Conservation (phyloP, 2,113 vertebrate species). For the Onychostruthus taczanowskii region DNA sequence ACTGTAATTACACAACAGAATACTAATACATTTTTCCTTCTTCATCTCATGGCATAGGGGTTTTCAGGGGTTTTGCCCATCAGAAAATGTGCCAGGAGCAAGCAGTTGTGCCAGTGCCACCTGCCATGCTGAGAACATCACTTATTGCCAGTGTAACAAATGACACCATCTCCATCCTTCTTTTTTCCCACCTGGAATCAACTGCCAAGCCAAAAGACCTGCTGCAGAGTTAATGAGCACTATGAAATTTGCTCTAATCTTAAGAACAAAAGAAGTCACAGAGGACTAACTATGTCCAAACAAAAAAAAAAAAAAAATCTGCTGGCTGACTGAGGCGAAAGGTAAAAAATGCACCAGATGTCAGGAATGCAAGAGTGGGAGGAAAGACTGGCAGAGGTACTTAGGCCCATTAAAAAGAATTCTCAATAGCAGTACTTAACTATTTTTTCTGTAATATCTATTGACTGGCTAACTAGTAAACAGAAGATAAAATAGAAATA, state of each 20-base stretch:
- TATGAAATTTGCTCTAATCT: background rate
- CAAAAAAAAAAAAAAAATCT: background rate
- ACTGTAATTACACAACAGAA: background rate
- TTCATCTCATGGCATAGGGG: background rate
- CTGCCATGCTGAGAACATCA: background rate
- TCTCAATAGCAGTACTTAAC: background rate
- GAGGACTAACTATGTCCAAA: background rate
- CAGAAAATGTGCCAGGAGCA: background rate
- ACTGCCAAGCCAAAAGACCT: background rate
- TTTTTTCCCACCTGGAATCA: background rate
- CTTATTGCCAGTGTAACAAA: background rate
- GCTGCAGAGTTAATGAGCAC: slow-evolving; percentile 11
- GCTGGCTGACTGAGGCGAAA: background rate
- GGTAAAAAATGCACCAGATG: background rate
- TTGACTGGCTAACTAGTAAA: slow-evolving; percentile 40
- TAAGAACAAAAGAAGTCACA: background rate
- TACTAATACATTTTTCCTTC: background rate
- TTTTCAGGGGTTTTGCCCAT: background rate
- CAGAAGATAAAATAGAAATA: slow-evolving; percentile 25
- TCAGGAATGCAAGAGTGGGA: background rate
- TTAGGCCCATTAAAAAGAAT: slow-evolving; percentile 9
- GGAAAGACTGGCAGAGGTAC: background rate
- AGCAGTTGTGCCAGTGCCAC: background rate
- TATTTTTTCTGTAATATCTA: background rate
- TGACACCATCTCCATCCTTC: background rate